Base-by-base conservation (phyloP, 2,113 vertebrate genomes). In the Cervus canadensis region DNA sequence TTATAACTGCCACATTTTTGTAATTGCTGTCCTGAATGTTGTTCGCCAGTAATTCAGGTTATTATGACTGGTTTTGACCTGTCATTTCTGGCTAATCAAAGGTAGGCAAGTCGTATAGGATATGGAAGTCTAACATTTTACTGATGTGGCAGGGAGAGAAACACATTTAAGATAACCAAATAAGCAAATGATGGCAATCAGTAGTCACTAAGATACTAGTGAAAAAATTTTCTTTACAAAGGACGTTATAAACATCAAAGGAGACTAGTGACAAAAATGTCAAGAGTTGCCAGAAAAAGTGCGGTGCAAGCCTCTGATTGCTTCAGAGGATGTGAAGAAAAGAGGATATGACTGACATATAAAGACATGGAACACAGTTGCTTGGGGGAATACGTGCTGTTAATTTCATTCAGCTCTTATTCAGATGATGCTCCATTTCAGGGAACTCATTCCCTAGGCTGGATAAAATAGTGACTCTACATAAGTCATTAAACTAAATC, bases 81-180 rank as follows among this genome's bases (percentile, higher is more conserved):
- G 36, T 48, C 13, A 26, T 88, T 91, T 94, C 48, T 95, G 45
- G 23, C 21, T 84, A 43, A 92, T 56, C 13, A 93, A 57, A 79
- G 16, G 25, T 45, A 88, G 62, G 16, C 16, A 81, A 93, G 48
- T 83, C 48, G 81, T 25, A 96, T 2, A 33, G n/a, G 57, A 54
- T 84, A 87, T 40, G 74, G 95, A 95, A 94, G 90, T 89, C 33
- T 93, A 40, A 97, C 21, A 9, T 90, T 83, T 79, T 81, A 79
- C 43, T 87, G 7, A 4, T 16, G 84, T 54, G 25, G n/a, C 33
- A 67, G 43, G 25, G 12, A 64, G 16, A 96, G 16, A 84, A 93
- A 30, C 23, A 71, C 6, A 2, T 94, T 89, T 84, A 92, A 93
- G 48, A 17, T 67, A 50, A 50, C 25, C 30, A 89, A 85, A 48